Evolutionary conservation across 2,888 invertebrate species (phyloP).

Genomic region (Argyresthia albistria): DNA sequence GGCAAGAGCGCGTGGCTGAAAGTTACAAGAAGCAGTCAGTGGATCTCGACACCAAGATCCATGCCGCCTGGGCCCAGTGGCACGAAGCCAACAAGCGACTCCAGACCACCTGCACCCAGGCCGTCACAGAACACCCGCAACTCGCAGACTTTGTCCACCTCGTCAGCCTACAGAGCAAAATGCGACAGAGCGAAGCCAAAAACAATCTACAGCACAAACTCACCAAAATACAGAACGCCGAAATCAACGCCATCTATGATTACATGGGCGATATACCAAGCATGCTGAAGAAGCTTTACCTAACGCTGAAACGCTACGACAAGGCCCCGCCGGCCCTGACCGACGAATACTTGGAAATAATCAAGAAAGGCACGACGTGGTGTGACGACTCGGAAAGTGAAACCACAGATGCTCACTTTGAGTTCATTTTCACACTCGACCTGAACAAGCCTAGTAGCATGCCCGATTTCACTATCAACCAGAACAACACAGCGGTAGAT

Average conservation of each 20-base stretch:
- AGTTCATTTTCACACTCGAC: slow-evolving; percentile 42
- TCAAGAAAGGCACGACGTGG: slow-evolving; percentile 75
- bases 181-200: slow-evolving; percentile 49
- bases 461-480: slow-evolving; percentile 22
- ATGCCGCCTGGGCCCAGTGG: slow-evolving; percentile 38
- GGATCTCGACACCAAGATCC: slow-evolving; percentile 38
- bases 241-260: slow-evolving; percentile 61
- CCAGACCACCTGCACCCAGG: slow-evolving; percentile 28
- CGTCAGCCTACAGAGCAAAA: slow-evolving; percentile 34
- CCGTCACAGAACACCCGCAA: slow-evolving; percentile 31
- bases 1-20: slow-evolving; percentile 50
- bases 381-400: slow-evolving; percentile 48
- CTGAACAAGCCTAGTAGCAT: slow-evolving; percentile 33
- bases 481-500: slow-evolving; percentile 27
- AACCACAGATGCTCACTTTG: slow-evolving; percentile 33
- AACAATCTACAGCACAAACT: slow-evolving; percentile 43
- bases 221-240: slow-evolving; percentile 52
- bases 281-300: slow-evolving; percentile 71
- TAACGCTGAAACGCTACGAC: slow-evolving; percentile 72
- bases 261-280: slow-evolving; percentile 65
- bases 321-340: slow-evolving; percentile 70
- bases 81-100: slow-evolving; percentile 34
- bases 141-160: slow-evolving; percentile 34
- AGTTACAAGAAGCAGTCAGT: slow-evolving; percentile 43
- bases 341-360: slow-evolving; percentile 70